Percentiles rank a stretch among this genome's conserved stretches.
phyloP scores from a whole-genome alignment of 2,113 vertebrate species.

The Gymnarchus niloticus region DNA sequence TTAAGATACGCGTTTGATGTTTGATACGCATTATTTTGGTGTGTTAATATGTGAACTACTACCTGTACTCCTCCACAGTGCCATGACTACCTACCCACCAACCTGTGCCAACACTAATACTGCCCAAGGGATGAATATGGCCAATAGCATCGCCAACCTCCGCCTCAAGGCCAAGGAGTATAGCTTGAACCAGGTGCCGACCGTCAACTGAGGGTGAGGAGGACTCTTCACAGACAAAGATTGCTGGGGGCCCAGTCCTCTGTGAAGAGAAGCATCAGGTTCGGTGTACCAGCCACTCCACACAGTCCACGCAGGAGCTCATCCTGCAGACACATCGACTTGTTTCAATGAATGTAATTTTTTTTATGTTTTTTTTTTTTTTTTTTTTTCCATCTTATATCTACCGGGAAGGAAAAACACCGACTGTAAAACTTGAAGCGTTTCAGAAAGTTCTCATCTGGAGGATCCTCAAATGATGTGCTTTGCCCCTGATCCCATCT shows the following conservation, averaged over 20 bases:
- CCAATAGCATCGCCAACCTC: conserved; percentile 88
- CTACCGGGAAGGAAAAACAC: not conserved
- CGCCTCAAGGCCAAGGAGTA: conserved; percentile 90
- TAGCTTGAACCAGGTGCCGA: conserved; percentile 86
- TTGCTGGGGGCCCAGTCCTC: not conserved
- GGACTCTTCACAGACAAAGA: not conserved
- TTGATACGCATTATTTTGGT: not conserved
- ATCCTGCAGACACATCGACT: not conserved
- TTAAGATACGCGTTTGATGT: not conserved
- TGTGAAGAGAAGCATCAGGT: not conserved
- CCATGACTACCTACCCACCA: conserved; percentile 79
- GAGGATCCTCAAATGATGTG: not conserved
- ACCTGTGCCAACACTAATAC: conserved; percentile 74
- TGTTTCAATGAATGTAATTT: conserved; percentile 22
- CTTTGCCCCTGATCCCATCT: not conserved
- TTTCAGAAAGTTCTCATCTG: not conserved
- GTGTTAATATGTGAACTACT: not conserved
- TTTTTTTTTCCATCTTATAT: not conserved
- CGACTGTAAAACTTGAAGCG: conserved; percentile 8
- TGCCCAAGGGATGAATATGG: conserved; percentile 82
- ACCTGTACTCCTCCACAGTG: conserved; percentile 53
- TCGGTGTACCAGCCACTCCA: not conserved
- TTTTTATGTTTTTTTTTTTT: not conserved
- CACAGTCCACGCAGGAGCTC: not conserved
- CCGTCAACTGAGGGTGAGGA: conserved; percentile 71